Conservation (phyloP, 2,888 invertebrate species). For the Drosophila stalkeri region DNA sequence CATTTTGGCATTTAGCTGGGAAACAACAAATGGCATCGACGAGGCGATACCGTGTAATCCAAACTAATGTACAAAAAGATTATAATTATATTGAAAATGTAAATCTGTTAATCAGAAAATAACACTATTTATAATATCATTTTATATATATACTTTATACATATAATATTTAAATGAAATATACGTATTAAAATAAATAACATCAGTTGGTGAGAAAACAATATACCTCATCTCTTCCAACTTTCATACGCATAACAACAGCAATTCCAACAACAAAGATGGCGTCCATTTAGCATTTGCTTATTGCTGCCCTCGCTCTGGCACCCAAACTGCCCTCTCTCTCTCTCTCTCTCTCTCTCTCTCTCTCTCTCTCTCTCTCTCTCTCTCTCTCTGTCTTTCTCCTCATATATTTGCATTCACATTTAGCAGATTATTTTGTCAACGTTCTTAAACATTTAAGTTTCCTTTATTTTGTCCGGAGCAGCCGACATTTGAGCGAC, state of each 20-base stretch:
- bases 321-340: background rate
- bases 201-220: background rate
- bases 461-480: slow-evolving; percentile 34
- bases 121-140: no score
- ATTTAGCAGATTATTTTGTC: slow-evolving; percentile 76
- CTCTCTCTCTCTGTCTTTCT: background rate
- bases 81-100: background rate
- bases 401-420: slow-evolving; percentile 44
- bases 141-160: no score
- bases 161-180: background rate
- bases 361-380: background rate
- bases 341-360: background rate
- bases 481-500: slow-evolving; percentile 41
- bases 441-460: slow-evolving; percentile 65
- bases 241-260: background rate
- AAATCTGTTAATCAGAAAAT: no score
- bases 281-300: slow-evolving; percentile 55
- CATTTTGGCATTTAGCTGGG: slow-evolving; percentile 69
- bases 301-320: slow-evolving; percentile 38
- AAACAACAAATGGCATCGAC: slow-evolving; percentile 30
- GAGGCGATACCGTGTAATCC: background rate
- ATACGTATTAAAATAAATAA: background rate
- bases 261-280: slow-evolving; percentile 44
- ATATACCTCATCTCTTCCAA: background rate
- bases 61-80: background rate